phyloP scores from a whole-genome alignment of 2,797 vertebrate genomes.

The Muscicapa comitata region DNA sequence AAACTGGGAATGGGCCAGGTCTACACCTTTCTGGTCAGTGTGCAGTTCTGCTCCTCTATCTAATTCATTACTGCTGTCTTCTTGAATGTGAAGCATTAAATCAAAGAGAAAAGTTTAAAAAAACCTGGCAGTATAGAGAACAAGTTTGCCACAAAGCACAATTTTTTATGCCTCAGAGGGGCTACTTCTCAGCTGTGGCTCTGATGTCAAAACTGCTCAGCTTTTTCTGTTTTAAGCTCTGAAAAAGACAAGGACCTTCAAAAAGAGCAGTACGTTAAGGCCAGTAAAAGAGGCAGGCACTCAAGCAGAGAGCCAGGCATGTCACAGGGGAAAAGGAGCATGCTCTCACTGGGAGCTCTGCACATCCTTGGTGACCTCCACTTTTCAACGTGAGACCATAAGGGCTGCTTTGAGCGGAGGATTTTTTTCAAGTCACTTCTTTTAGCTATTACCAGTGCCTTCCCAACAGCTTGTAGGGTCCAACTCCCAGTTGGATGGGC shows the following conservation, averaged over 20 bases:
- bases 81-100: background rate
- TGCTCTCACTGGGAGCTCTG: accelerated
- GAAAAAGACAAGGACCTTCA: background rate
- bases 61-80: background rate
- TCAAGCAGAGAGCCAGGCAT: background rate
- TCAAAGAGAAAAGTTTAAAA: background rate
- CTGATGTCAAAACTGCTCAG: background rate
- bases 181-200: background rate
- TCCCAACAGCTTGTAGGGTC: background rate
- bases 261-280: background rate
- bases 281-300: background rate
- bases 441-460: background rate
- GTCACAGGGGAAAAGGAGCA: background rate
- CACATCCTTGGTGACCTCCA: background rate
- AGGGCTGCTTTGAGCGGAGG: background rate
- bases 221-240: background rate
- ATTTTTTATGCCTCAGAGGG: background rate
- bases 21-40: background rate
- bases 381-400: background rate
- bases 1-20: background rate
- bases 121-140: background rate
- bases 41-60: background rate
- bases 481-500: background rate
- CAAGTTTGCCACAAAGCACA: background rate
- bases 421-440: background rate